Evolutionary conservation across 2,113 vertebrate species (phyloP), one percentile per base, ranked within the genome.

Genomic region (Neogobius melanostomus): DNA sequence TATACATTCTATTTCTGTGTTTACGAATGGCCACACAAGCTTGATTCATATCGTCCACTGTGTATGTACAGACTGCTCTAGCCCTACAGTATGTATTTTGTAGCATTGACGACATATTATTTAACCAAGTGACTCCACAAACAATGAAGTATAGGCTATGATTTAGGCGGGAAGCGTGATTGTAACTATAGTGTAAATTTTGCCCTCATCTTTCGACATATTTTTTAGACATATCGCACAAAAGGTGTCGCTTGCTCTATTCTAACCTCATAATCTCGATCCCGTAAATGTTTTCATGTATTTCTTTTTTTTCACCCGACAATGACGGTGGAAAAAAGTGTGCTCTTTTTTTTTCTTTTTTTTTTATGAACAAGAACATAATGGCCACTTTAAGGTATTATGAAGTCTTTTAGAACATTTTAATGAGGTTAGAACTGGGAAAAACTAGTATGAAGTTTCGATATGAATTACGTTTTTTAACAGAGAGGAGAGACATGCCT

Each of bases 91-190:
- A 28, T 85, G 68, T 87, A 63, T 84, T 84, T 82, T 77, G 84
- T 88, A 89, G 85, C 86, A 85, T 85, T 53, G 12, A 78, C 81
- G 83, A 50, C 71, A 66, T 79, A 73, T 85, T 81, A 82, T 91
- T 90, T 90, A 85, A 84, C 73, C 77, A 74, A 73, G 53, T 68
- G 71, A 82, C 57, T 78, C 74, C 77, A 49, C 67, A 71, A 82
- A 82, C 75, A 83, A 68, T 56, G 67, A 68, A 50, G 48, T 61
- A 70, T 64, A n/a, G 64, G 83, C 71, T 80, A 72, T 61, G 75
- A 14, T 42, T 72, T 71, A 46, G 69, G 68, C 64, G 59, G 81
- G 68, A 64, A 81, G 47, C 52, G 62, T 69, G 68, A 85, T 76
- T 85, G 77, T 82, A 77, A 77, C 56, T 76, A 36, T 36, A 59